phyloP scores from a whole-genome alignment of 2,797 vertebrate species.

The Xenentodon cancila region DNA sequence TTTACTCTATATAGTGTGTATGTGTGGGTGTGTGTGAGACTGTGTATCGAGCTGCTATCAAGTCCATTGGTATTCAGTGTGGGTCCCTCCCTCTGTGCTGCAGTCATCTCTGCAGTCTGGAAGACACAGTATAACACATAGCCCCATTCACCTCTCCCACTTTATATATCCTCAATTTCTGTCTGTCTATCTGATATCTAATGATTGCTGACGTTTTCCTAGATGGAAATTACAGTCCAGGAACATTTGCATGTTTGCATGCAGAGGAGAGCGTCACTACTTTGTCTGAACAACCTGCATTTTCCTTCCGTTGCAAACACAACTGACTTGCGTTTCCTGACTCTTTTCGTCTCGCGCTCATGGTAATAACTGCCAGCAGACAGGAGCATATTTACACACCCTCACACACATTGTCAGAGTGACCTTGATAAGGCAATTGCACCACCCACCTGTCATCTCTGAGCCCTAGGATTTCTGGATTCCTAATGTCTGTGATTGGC shows the following conservation, averaged over 20 bases:
- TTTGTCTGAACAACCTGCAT: not conserved
- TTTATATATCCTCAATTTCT: conserved; percentile 6
- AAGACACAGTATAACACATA: conserved; percentile 65
- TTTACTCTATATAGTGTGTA: conserved; percentile 26
- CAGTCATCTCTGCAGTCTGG: conserved; percentile 81
- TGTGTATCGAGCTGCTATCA: conserved; percentile 60
- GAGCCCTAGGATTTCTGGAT: conserved; percentile 3
- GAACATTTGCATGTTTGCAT: not conserved
- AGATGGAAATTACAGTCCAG: not conserved
- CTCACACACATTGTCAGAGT: conserved; percentile 26
- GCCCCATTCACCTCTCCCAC: conserved; percentile 38
- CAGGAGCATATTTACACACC: conserved; percentile 16
- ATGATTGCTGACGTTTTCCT: conserved; percentile 14
- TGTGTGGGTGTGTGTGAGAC: conserved; percentile 20
- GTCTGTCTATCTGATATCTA: conserved; percentile 5
- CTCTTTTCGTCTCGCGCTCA: conserved; percentile 36
- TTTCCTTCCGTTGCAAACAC: not conserved
- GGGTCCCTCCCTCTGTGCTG: conserved; percentile 71
- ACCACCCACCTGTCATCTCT: conserved; percentile 43
- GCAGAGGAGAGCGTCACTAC: conserved; percentile 1
- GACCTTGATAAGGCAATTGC: conserved; percentile 66
- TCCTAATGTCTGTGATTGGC: conserved; percentile 26
- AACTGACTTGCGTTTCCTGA: conserved; percentile 18
- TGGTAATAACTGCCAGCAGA: conserved; percentile 32
- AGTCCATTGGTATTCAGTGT: conserved; percentile 77